Conservation (phyloP, 2,113 vertebrate genomes). For the Bufo bufo region DNA sequence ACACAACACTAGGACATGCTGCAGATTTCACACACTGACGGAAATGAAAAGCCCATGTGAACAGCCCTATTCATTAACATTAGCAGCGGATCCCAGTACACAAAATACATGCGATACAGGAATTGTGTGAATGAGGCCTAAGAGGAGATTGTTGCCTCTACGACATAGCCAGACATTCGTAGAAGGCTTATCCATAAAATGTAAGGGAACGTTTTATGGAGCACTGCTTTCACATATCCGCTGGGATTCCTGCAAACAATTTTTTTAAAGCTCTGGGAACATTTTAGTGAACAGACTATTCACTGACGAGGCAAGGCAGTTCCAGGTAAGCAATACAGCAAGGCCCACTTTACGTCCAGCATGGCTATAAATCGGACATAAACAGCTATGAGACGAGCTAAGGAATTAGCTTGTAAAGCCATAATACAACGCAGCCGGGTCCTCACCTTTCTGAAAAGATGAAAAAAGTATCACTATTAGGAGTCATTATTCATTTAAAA, state of each 20-base stretch:
- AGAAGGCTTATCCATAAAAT: constrained; percentile 32
- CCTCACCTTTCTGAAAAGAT: background rate
- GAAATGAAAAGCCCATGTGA: background rate
- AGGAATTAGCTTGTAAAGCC: background rate
- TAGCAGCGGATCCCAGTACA: too few relatives aligned
- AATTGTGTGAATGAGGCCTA: background rate
- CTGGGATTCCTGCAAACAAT: background rate
- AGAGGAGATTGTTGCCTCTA: constrained; percentile 6
- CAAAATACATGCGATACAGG: too few relatives aligned
- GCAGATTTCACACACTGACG: too few relatives aligned
- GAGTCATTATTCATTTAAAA: background rate
- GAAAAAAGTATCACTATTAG: background rate
- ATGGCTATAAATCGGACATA: background rate
- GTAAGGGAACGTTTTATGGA: background rate
- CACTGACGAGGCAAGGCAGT: background rate
- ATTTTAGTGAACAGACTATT: background rate
- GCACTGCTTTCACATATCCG: constrained; percentile 13
- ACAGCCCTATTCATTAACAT: too few relatives aligned
- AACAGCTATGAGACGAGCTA: background rate
- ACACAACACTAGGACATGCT: too few relatives aligned
- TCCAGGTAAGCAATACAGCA: background rate
- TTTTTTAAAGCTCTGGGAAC: background rate
- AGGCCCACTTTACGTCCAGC: background rate
- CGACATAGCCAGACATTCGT: background rate
- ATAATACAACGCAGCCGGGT: background rate